phyloP scores from a whole-genome alignment of 2,797 vertebrate genomes.

The Tokudaia muenninki region DNA sequence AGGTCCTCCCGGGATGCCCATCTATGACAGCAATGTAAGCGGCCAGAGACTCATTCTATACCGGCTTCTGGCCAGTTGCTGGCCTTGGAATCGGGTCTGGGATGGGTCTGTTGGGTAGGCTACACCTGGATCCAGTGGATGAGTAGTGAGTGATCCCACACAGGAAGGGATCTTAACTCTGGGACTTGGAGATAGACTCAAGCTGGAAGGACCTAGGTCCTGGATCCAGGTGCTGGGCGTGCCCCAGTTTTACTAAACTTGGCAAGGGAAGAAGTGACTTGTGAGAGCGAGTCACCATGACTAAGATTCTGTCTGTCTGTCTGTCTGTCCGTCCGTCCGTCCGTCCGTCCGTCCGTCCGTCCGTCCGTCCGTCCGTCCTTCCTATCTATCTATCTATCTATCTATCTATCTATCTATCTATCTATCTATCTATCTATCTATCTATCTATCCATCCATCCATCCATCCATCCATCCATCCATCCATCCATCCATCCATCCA shows the following conservation, averaged over 20 bases:
- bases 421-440: neutral
- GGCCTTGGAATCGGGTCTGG: neutral
- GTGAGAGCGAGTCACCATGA: rapidly evolving
- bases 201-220: neutral
- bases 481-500: no score
- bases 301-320: neutral
- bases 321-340: no score
- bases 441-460: no score
- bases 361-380: no score
- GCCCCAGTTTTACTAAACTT: neutral
- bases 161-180: neutral
- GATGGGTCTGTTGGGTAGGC: neutral
- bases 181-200: no score
- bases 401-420: no score
- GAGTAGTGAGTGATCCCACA: no score
- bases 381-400: no score
- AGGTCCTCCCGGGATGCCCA: constrained; percentile 54
- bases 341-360: no score
- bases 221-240: no score
- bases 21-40: constrained; percentile 77
- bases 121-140: neutral
- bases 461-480: no score
- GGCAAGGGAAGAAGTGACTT: neutral
- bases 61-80: rapidly evolving
- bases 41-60: rapidly evolving